These are phyloP conservation scores for Esperia sulphurella DNA, from an alignment of 2,888 invertebrate genomes.

Conservation along the genomic window DNA sequence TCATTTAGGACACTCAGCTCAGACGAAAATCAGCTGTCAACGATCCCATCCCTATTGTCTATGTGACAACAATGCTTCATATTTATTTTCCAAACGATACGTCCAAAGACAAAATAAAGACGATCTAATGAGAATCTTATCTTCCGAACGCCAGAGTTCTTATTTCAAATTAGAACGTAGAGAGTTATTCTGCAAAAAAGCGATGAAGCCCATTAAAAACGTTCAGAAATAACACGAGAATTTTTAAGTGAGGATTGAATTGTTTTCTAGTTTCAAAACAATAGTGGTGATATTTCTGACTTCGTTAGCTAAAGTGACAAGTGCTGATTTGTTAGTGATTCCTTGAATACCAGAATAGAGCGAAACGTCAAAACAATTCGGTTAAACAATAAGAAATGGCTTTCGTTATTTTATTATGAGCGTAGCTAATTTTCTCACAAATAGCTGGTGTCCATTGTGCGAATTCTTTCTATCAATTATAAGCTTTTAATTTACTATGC, in stretches of 20 bases:
- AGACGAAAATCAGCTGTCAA: conserved; percentile 65
- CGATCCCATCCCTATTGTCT: conserved; percentile 59
- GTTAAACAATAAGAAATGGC: conserved; percentile 41
- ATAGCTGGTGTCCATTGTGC: conserved; percentile 40
- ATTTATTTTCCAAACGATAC: conserved; percentile 20
- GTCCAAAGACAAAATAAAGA: conserved; percentile 11
- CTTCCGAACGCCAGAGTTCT: background rate
- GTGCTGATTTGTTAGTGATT: conserved; percentile 68
- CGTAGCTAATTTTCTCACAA: conserved; percentile 49
- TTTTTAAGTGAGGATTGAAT: conserved; percentile 59
- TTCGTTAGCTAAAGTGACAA: conserved; percentile 62
- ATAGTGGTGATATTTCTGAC: conserved; percentile 54
- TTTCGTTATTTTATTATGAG: conserved; percentile 39
- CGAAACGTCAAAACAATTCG: conserved; percentile 59
- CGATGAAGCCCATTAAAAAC: conserved; percentile 38
- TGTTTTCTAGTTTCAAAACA: conserved; percentile 61
- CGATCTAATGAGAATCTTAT: conserved; percentile 28
- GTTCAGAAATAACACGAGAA: conserved; percentile 45
- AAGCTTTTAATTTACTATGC: conserved; percentile 30
- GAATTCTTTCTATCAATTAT: conserved; percentile 47
- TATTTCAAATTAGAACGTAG: conserved; percentile 7
- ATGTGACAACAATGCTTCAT: conserved; percentile 49
- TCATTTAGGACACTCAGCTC: conserved; percentile 48
- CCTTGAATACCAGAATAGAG: conserved; percentile 57
- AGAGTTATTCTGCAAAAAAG: conserved; percentile 38